Percentiles rank a stretch among this genome's conserved stretches.
Evolutionary conservation across 2,113 vertebrate genomes (phyloP).

Genomic region (Microcebus lehilahytsara): DNA sequence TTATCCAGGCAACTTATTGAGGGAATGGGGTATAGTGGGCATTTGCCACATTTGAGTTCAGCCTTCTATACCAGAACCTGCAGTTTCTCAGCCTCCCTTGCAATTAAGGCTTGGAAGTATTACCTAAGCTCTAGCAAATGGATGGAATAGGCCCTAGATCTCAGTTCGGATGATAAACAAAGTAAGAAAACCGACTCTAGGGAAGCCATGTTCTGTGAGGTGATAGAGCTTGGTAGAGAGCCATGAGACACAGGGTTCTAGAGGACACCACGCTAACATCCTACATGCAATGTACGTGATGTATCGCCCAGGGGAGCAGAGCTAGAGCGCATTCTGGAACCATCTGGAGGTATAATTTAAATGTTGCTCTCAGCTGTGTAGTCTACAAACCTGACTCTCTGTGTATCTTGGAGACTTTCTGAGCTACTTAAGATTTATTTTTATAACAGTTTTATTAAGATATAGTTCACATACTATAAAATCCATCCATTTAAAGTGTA

Average conservation of each 20-base stretch:
- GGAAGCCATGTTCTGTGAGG: neutral
- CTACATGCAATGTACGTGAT: accelerated
- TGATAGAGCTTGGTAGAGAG: neutral
- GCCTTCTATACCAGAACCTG: too few species aligned
- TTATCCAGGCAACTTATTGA: neutral
- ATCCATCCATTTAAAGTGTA: neutral
- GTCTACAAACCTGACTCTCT: neutral
- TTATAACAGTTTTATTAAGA: neutral
- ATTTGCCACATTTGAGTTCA: neutral
- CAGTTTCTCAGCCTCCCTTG: neutral
- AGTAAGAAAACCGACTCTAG: neutral
- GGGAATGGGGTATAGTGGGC: too few species aligned
- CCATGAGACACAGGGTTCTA: too few species aligned
- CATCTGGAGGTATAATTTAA: neutral
- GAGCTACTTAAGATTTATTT: neutral
- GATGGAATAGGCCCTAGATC: neutral
- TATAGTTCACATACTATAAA: neutral
- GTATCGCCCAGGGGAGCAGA: too few species aligned
- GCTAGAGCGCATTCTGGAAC: neutral
- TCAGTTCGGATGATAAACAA: neutral
- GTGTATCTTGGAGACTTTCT: neutral
- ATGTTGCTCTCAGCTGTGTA: neutral
- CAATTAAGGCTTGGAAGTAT: neutral
- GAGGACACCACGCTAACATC: neutral
- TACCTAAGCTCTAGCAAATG: neutral